Base-by-base conservation (phyloP, 2,888 invertebrate species). In the Nephrotoma guestfalica region DNA sequence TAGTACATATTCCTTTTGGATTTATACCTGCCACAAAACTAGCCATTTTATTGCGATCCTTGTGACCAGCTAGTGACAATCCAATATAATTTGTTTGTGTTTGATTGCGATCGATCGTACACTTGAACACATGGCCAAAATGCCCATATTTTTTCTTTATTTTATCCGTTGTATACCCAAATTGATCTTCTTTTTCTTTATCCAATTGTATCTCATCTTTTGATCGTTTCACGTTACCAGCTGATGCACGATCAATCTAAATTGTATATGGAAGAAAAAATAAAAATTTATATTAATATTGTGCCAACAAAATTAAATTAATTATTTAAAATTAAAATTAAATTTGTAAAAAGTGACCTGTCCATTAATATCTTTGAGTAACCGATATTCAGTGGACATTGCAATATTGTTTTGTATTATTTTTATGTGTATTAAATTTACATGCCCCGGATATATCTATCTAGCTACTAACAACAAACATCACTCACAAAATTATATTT, bases 21-120 rank as follows among this genome's bases (percentile, higher is more conserved):
- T 98, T 96, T 86, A 99, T 93, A n/a, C 98, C 99, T 89, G 98
- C 98, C 42, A 99, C 95, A 91, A 98, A 98, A 87, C 98, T 98
- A 41, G 98, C 97, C 98, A 98, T 98, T 90, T 96, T 96, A 90
- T 95, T 96, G 85, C 98, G 94, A 92, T 99, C 98, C 90, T 96
- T 94, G 92, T 99, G 98, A 0, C 99, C 99, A 0, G 98, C 97
- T 88, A 99, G 92, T 87, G 97, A 97, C 88, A 99, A 94, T 2
- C 99, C 99, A 86, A 99, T 93, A 0, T 96, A 95, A 0, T 96
- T 96, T 87, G 94, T 94, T 41, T 94, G 93, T 87, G 94, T 94
- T 41, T 94, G 93, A 43, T 95, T 94, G 86, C 96, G 94, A 90
- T 95, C 95, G 89, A 98, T 91, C 88, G 95, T 95, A 42, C 90